phyloP scores from a whole-genome alignment of 2,797 vertebrate genomes.

The Sebastes nivosus region DNA sequence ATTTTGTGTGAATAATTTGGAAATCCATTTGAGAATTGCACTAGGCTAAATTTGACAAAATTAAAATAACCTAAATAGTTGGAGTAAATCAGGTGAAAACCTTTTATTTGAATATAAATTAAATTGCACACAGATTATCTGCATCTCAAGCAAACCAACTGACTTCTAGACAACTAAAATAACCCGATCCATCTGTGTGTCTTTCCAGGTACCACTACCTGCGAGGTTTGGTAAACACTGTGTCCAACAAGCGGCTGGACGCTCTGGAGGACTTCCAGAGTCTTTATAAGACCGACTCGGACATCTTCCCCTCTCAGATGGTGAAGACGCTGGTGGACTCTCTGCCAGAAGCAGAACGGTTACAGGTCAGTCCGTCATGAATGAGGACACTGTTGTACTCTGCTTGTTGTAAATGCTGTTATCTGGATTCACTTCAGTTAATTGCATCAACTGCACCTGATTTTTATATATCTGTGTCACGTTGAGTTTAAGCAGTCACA shows the following conservation, averaged over 20 bases:
- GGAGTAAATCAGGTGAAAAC: not conserved
- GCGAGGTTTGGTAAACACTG: slow-evolving; percentile 88
- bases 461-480: not conserved
- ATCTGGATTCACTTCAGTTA: not conserved
- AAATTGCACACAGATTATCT: not conserved
- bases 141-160: not conserved
- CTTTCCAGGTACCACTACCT: slow-evolving; percentile 91
- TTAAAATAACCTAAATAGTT: not conserved
- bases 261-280: slow-evolving; percentile 95
- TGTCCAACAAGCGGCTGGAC: slow-evolving; percentile 86
- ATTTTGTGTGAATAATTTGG: not conserved
- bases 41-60: not conserved
- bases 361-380: slow-evolving; percentile 60
- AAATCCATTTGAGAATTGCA: not conserved
- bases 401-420: not conserved
- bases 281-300: slow-evolving; percentile 92
- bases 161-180: not conserved
- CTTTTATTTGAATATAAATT: not conserved
- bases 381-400: not conserved
- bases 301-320: slow-evolving; percentile 92
- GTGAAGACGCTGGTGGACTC: slow-evolving; percentile 86
- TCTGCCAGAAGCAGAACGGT: slow-evolving; percentile 78
- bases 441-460: not conserved
- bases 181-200: not conserved
- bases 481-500: not conserved